These are phyloP conservation scores for Diploptera punctata DNA, from an alignment of 2,888 invertebrate species.

Conservation along the genomic window DNA sequence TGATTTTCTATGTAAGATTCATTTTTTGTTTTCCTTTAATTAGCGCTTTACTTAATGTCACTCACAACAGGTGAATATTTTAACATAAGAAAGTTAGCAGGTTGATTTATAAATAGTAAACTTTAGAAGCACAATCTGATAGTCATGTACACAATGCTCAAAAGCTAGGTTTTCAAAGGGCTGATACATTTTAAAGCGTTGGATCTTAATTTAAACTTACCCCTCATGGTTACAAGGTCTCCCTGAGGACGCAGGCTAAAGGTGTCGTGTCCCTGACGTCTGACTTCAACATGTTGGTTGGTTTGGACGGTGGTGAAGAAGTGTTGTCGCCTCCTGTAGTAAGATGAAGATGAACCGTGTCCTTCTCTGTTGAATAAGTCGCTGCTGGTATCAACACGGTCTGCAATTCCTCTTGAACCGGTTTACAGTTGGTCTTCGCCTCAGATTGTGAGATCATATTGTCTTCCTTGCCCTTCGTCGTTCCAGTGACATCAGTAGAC, in stretches of 20 bases:
- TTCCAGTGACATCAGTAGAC: conserved; percentile 54
- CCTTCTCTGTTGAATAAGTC: conserved; percentile 38
- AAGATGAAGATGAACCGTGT: conserved; percentile 41
- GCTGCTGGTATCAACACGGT: conserved; percentile 58
- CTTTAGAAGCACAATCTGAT: too few relatives aligned
- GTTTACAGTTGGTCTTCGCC: conserved; percentile 51
- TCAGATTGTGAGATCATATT: conserved; percentile 15
- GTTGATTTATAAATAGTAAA: too few relatives aligned
- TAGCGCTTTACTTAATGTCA: too few relatives aligned
- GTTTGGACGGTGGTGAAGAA: too few relatives aligned
- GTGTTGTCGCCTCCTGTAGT: neutral
- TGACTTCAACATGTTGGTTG: neutral
- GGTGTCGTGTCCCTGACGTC: neutral
- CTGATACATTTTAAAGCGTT: too few relatives aligned
- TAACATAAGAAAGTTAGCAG: too few relatives aligned
- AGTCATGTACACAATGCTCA: too few relatives aligned
- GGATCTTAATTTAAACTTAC: too few relatives aligned
- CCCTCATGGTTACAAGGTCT: neutral
- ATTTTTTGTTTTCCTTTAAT: too few relatives aligned
- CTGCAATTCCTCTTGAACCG: conserved; percentile 64
- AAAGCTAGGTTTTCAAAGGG: too few relatives aligned
- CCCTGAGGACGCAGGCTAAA: neutral
- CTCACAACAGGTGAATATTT: too few relatives aligned
- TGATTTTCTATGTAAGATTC: too few relatives aligned
- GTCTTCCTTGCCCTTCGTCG: conserved; percentile 55